Evolutionary conservation across 92 coral and sea anemone species (phyloP), one percentile per base, ranked within the genome.

Genomic region (Meandrina meandrites): DNA sequence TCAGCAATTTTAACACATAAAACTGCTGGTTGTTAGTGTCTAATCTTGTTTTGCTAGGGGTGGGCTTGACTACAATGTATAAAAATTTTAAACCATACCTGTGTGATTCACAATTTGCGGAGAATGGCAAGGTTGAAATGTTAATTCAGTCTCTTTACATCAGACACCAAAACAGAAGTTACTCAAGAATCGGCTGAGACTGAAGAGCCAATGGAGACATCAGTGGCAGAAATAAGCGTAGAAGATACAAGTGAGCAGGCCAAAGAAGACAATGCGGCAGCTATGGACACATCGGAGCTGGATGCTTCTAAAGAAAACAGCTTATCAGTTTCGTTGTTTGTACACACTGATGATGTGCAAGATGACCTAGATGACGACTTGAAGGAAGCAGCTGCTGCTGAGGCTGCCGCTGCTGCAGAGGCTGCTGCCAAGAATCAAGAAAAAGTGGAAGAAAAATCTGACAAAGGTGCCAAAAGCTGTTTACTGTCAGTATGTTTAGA

Each of bases 361-460:
- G 99, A 97, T 92, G 99, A 97, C 77, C 81, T 97, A 36, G 99
- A 95, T 88, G 99, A 97, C 32, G 99, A 97, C 62, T 81, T 97
- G 83, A 97, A 90, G 66, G 96, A 93, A 77, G 94, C 92, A 18
- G 98, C 94, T 42, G 90, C 91, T n/a, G 96, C 92, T 10, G 86
- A 48, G 17, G 93, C 70, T 37, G 79, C 48, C 4, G 89, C 89
- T 31, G 56, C 78, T 73, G 78, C 78, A 0, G 78, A 73, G 28
- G 78, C 81, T 32, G 89, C 79, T 66, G 84, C 86, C 18, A 79
- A 87, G 87, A 84, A 79, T 31, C 71, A 80, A 82, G 91, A 92
- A 58, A 90, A 83, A 42, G 86, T 56, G 9, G 92, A 89, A 64
- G 93, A 84, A 18, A 89, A 82, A 47, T 42, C 91, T 32, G 92